These are phyloP conservation scores for Drosophila mulleri DNA, from an alignment of 2,888 invertebrate species.

Conservation along the genomic window DNA sequence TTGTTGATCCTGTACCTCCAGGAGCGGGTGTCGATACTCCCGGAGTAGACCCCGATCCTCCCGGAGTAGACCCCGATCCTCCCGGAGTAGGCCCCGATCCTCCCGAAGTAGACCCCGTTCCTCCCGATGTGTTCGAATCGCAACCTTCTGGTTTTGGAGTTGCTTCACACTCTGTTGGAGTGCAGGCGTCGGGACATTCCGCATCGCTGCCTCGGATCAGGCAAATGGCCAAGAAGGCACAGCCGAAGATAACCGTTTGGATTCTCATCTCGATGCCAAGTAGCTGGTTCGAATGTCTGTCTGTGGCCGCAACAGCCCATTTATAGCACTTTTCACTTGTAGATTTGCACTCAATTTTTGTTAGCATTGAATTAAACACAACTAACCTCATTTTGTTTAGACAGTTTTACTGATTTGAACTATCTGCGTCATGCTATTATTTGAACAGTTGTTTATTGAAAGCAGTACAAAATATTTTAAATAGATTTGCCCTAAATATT, in stretches of 20 bases:
- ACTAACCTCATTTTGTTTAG: not conserved
- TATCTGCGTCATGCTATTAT: not conserved
- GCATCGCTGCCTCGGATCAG: conserved; percentile 8
- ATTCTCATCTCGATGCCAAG: conserved; percentile 20
- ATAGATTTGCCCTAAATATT: not conserved
- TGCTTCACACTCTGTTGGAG: not conserved
- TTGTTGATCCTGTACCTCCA: too few relatives aligned
- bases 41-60: too few relatives aligned
- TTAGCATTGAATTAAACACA: conserved; percentile 4
- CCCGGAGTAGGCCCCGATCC: too few relatives aligned
- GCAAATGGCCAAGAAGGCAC: conserved; percentile 28
- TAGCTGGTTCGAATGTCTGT: conserved; percentile 2
- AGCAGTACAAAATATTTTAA: not conserved
- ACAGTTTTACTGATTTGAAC: conserved; percentile 5
- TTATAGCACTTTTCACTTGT: conserved; percentile 12
- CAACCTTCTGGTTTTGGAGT: too few relatives aligned
- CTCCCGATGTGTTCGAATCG: too few relatives aligned
- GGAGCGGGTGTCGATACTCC: too few relatives aligned
- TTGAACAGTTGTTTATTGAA: conserved; percentile 14
- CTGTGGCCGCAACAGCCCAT: not conserved
- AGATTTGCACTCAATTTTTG: not conserved
- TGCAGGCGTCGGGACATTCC: not conserved
- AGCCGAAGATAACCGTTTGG: conserved; percentile 25
- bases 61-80: too few relatives aligned
- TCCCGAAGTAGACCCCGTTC: too few relatives aligned